Base-by-base conservation (phyloP, 2,888 invertebrate species). In the Conistra vaccinii region DNA sequence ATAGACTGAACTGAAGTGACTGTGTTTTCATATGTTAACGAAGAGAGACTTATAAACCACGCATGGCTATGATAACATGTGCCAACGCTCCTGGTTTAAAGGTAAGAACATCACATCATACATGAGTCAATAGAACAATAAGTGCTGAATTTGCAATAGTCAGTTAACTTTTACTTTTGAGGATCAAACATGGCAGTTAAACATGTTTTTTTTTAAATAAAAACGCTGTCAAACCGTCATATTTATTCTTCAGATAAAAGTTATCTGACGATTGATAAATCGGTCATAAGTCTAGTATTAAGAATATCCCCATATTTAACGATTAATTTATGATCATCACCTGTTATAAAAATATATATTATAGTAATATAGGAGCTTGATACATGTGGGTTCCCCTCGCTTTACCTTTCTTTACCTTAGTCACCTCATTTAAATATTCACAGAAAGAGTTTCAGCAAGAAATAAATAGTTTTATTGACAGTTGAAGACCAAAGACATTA, bases 51-150 rank as follows among this genome's bases (percentile, higher is more conserved):
- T 78, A 70, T 83, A 80, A 84, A 73, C 66, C 86, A 84, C 89
- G 85, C 58, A 91, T 93, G 93, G 93, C 92, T 87, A 92, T 92
- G 91, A 76, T 92, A 93, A 87, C 90, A 95, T 96, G 95, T 89
- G 85, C 92, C 91, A 90, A 89, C 88, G 92, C 90, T 89, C 58
- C 90, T 79, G 87, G 87, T 81, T 84, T 91, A 87, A 89, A 93
- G 95, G 96, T 96, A 91, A 94, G 95, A 32, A 48, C 17, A 26
- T 9, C 5, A 26, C 0, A 17, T 32, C n/a, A n/a, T n/a, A n/a
- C n/a, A 42, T 39, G 35, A 39, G 2, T 29, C 17, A 60, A 9
- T 60, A 10, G 63, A 26, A 42, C 20, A 63, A 12, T 42, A 12
- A 53, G 12, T 48, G 48, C 48, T 23, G 48, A 48, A 48, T 48